These are phyloP conservation scores for Xestobium rufovillosum DNA, from an alignment of 2,888 invertebrate species.

Conservation along the genomic window DNA sequence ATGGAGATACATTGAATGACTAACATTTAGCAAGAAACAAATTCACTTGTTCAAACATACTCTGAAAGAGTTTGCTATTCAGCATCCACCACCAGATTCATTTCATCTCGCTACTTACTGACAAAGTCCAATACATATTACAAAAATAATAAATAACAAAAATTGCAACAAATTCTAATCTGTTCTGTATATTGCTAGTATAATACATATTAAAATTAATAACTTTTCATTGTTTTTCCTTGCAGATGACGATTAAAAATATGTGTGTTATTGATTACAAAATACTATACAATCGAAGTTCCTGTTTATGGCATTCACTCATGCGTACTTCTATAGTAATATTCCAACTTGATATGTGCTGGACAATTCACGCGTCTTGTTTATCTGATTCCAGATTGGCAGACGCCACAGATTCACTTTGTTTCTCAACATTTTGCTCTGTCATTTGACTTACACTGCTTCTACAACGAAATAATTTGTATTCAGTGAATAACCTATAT, in stretches of 20 bases:
- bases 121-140: too few relatives aligned
- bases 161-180: conserved; percentile 9
- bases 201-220: conserved; percentile 28
- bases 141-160: background rate
- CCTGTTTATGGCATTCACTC: conserved; percentile 35
- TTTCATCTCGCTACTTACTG: too few relatives aligned
- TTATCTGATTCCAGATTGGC: conserved; percentile 17
- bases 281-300: conserved; percentile 34
- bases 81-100: too few relatives aligned
- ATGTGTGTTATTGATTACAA: conserved; percentile 32
- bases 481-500: too few relatives aligned
- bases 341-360: conserved; percentile 36
- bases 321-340: conserved; percentile 30
- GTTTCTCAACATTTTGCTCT: conserved; percentile 14
- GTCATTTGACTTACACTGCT: conserved; percentile 22
- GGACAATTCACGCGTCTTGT: conserved; percentile 29
- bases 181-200: conserved; percentile 36
- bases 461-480: too few relatives aligned
- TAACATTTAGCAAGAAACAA: too few relatives aligned
- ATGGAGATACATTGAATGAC: too few relatives aligned
- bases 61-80: too few relatives aligned
- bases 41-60: too few relatives aligned
- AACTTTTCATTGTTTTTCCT: conserved; percentile 23
- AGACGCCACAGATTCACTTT: too few relatives aligned
- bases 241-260: conserved; percentile 32